Percentiles rank a stretch among this genome's conserved stretches.
Conservation (phyloP, 1,140 invertebrate species). For the Drosophila serrata region DNA sequence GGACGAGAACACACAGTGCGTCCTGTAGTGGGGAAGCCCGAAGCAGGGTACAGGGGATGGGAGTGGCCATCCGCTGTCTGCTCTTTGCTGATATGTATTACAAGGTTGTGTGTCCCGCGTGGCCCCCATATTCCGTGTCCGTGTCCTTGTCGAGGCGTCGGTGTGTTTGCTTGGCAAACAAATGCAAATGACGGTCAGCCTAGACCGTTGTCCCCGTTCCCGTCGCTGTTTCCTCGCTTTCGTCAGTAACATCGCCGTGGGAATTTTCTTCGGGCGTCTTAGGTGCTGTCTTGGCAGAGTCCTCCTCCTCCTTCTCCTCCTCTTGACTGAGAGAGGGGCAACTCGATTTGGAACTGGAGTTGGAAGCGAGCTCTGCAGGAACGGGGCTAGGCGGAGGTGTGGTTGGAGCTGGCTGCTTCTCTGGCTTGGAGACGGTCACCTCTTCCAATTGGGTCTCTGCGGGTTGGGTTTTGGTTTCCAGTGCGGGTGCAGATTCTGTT, state of each 20-base stretch:
- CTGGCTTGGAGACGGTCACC: conserved; percentile 8
- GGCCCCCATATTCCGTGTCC: background rate
- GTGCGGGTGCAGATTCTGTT: background rate
- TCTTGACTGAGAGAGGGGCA: background rate
- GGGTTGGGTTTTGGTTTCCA: background rate
- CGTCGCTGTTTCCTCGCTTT: background rate
- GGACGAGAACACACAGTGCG: conserved; percentile 10
- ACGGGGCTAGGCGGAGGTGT: conserved; percentile 11
- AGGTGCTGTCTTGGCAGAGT: background rate
- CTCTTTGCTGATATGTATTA: conserved; percentile 56
- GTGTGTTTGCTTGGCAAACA: conserved; percentile 56
- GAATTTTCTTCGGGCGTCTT: background rate
- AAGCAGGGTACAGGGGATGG: conserved; percentile 5
- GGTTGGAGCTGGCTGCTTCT: conserved; percentile 21
- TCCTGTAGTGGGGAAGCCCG: conserved; percentile 39
- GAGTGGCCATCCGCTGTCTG: conserved; percentile 4
- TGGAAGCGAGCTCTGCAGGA: conserved; percentile 5
- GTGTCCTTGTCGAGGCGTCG: background rate
- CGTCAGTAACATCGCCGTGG: conserved; percentile 2
- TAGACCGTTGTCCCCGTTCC: conserved; percentile 55
- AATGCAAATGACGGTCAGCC: conserved; percentile 35
- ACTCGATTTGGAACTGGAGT: conserved; percentile 5
- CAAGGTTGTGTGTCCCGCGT: conserved; percentile 28
- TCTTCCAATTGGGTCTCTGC: conserved; percentile 5
- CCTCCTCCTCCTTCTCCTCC: background rate